Conservation (phyloP, 2,888 invertebrate genomes). For the Anarsia innoxiella region DNA sequence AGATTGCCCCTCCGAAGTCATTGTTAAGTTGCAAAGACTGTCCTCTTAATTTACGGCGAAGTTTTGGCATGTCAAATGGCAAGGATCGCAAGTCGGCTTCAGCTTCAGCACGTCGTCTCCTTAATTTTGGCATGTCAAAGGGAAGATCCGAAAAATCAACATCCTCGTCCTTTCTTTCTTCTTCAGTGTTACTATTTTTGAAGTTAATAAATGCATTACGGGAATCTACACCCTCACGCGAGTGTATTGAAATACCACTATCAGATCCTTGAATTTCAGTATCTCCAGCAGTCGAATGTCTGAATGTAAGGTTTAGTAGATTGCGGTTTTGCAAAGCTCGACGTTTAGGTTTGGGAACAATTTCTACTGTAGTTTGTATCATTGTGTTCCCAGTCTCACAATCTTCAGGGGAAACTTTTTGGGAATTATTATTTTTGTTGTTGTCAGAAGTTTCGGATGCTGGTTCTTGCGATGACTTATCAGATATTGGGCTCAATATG, state of each 20-base stretch:
- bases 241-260: slow-evolving; percentile 91
- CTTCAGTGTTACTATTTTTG: slow-evolving; percentile 73
- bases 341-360: slow-evolving; percentile 76
- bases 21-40: slow-evolving; percentile 75
- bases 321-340: slow-evolving; percentile 86
- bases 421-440: slow-evolving; percentile 85
- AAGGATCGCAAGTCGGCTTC: slow-evolving; percentile 87
- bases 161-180: slow-evolving; percentile 69
- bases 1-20: slow-evolving; percentile 81
- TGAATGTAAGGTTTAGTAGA: slow-evolving; percentile 79
- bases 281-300: slow-evolving; percentile 78
- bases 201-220: slow-evolving; percentile 77
- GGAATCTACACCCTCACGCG: slow-evolving; percentile 85
- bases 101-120: slow-evolving; percentile 82
- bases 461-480: slow-evolving; percentile 92
- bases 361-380: slow-evolving; percentile 64
- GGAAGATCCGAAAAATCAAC: slow-evolving; percentile 87
- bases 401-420: slow-evolving; percentile 85
- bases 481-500: slow-evolving; percentile 91
- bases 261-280: slow-evolving; percentile 90
- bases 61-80: slow-evolving; percentile 94
- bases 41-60: slow-evolving; percentile 83
- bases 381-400: slow-evolving; percentile 56
- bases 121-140: slow-evolving; percentile 92
- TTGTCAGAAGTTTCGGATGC: slow-evolving; percentile 89